A percentile compares a stretch with the other conserved stretches of the same genome.
These are phyloP conservation scores for Drosophila subpulchrella DNA, from an alignment of 1,140 invertebrate genomes.

Conservation along the genomic window DNA sequence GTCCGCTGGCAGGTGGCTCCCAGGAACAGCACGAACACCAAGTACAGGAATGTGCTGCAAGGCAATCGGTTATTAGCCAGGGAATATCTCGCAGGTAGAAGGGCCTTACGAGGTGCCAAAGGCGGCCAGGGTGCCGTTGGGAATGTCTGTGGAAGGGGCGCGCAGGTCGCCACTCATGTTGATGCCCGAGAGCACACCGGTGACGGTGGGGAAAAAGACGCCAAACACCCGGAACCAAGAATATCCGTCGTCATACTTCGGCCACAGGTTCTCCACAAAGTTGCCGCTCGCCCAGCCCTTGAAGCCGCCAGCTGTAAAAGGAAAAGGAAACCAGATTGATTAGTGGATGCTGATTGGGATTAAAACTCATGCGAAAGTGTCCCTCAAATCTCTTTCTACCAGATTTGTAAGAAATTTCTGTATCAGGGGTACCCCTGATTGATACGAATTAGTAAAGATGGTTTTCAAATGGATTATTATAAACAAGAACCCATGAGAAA, in stretches of 20 bases:
- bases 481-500: not conserved
- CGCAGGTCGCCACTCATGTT: slow-evolving; percentile 99
- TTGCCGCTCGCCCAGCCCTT: slow-evolving; percentile 93
- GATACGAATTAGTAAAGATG: no score
- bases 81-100: not conserved
- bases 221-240: slow-evolving; percentile 97
- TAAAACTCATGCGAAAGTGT: no score
- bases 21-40: slow-evolving; percentile 95
- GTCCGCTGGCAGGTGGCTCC: slow-evolving; percentile 93
- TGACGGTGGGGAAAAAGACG: slow-evolving; percentile 97
- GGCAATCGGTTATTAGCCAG: slow-evolving; percentile 31
- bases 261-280: slow-evolving; percentile 92
- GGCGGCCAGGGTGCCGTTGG: slow-evolving; percentile 96
- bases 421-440: no score
- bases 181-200: slow-evolving; percentile 97
- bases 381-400: no score
- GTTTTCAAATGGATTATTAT: not conserved
- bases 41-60: slow-evolving; percentile 94
- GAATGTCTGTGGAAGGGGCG: slow-evolving; percentile 96
- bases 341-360: not conserved
- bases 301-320: slow-evolving; percentile 90
- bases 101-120: slow-evolving; percentile 91
- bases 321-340: not conserved
- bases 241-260: slow-evolving; percentile 91
- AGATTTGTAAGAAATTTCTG: no score